Conservation (phyloP, 1,140 invertebrate species). For the Drosophila yakuba region DNA sequence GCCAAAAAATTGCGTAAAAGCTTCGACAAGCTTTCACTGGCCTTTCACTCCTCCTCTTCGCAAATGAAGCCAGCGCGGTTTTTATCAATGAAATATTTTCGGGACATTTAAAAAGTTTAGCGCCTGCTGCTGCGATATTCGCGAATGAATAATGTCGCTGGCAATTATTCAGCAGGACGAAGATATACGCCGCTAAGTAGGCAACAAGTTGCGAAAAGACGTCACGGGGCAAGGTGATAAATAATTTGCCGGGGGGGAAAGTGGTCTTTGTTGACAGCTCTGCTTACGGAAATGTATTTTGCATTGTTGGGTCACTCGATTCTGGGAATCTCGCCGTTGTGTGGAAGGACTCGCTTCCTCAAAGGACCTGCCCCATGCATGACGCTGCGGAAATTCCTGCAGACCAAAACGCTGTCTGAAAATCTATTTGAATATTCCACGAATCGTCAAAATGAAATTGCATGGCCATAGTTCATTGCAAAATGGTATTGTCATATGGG, state of each 20-base stretch:
- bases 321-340: slow-evolving; percentile 40
- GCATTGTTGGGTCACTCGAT: slow-evolving; percentile 47
- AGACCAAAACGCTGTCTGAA: background rate
- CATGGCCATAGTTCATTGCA: background rate
- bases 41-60: background rate
- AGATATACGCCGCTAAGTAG: slow-evolving; percentile 59
- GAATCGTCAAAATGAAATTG: background rate
- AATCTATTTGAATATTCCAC: background rate
- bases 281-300: slow-evolving; percentile 26
- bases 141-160: slow-evolving; percentile 53
- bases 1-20: slow-evolving; percentile 71
- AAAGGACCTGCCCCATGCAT: slow-evolving; percentile 4
- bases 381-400: slow-evolving; percentile 44
- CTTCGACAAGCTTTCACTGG: slow-evolving; percentile 59
- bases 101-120: slow-evolving; percentile 58
- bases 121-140: slow-evolving; percentile 37
- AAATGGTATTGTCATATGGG: background rate
- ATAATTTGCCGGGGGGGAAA: background rate
- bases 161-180: slow-evolving; percentile 63
- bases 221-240: slow-evolving; percentile 34
- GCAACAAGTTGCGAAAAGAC: slow-evolving; percentile 55
- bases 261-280: slow-evolving; percentile 60
- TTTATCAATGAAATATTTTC: slow-evolving; percentile 79
- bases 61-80: background rate
- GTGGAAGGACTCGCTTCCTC: slow-evolving; percentile 24